Percentiles rank a stretch among this genome's conserved stretches.
These are phyloP conservation scores for Atta cephalotes DNA, from an alignment of 1,140 invertebrate genomes.

Conservation along the genomic window DNA sequence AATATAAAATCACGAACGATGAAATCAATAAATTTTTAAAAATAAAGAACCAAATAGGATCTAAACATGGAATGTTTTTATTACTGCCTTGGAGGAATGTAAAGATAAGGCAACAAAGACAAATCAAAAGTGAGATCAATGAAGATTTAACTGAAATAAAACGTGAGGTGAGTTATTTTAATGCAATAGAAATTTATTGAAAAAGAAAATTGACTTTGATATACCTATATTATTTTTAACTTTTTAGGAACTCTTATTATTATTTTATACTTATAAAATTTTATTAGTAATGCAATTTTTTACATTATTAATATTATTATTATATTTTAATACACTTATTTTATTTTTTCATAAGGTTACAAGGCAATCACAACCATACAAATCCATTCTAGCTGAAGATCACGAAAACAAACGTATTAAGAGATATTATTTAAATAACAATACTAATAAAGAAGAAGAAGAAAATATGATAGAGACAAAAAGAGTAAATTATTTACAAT, in stretches of 20 bases:
- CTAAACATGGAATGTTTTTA: not conserved
- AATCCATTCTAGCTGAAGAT: not conserved
- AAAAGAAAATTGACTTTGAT: not conserved
- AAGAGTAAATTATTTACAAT: not conserved
- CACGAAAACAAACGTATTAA: not conserved
- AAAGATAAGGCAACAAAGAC: slow-evolving; percentile 24
- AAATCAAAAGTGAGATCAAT: slow-evolving; percentile 1
- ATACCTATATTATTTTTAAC: not conserved
- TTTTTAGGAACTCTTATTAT: not conserved
- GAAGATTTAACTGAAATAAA: not conserved
- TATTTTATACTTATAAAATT: slow-evolving; percentile 16
- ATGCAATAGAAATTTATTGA: not conserved
- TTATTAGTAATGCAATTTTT: slow-evolving; percentile 3
- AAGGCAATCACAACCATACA: not conserved
- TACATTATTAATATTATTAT: not conserved
- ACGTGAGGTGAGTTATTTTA: slow-evolving; percentile 21
- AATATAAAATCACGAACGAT: not conserved
- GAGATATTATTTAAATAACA: slow-evolving; percentile 17
- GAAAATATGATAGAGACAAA: not conserved
- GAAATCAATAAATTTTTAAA: not conserved
- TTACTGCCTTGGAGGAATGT: slow-evolving; percentile 5
- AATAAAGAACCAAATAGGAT: not conserved
- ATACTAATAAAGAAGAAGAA: not conserved
- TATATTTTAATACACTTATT: slow-evolving; percentile 2
- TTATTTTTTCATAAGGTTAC: slow-evolving; percentile 26